A percentile compares a stretch with the other conserved stretches of the same genome.
Evolutionary conservation across 1,140 invertebrate genomes (phyloP).

Genomic region (Gryllus bimaculatus): DNA sequence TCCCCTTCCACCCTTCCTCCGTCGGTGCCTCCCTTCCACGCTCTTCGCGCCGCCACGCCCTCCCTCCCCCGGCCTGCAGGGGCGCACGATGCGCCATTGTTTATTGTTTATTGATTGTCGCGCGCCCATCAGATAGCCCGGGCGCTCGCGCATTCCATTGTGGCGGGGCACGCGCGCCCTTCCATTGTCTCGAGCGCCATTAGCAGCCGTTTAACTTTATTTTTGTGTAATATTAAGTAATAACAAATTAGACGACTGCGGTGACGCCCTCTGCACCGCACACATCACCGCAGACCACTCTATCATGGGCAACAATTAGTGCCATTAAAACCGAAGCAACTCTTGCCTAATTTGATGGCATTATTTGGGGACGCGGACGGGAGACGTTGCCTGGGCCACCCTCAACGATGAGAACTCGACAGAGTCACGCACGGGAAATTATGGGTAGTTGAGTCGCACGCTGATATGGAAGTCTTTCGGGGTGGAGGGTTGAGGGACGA

Average conservation of each 20-base stretch:
- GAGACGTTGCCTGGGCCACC: not conserved
- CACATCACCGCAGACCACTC: not conserved
- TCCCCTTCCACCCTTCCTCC: too few relatives aligned
- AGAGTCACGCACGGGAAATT: not conserved
- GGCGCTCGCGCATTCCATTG: not conserved
- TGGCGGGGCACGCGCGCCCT: too few relatives aligned
- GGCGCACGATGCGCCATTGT: not conserved
- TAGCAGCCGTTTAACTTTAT: not conserved
- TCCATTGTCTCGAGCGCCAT: not conserved
- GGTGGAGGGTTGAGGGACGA: not conserved
- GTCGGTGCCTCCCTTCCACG: too few relatives aligned
- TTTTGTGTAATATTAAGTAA: not conserved
- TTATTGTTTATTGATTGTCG: not conserved
- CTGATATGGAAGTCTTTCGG: not conserved
- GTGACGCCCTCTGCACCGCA: not conserved
- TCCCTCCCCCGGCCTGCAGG: too few relatives aligned
- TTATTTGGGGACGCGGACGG: not conserved
- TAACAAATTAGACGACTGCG: not conserved
- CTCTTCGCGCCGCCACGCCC: too few relatives aligned
- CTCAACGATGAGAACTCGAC: not conserved
- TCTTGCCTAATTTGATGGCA: not conserved
- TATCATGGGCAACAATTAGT: not conserved
- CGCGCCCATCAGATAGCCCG: not conserved
- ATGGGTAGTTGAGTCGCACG: not conserved
- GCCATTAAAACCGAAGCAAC: not conserved